Evolutionary conservation across 2,888 invertebrate species (phyloP).

Genomic region (Acleris laterana): DNA sequence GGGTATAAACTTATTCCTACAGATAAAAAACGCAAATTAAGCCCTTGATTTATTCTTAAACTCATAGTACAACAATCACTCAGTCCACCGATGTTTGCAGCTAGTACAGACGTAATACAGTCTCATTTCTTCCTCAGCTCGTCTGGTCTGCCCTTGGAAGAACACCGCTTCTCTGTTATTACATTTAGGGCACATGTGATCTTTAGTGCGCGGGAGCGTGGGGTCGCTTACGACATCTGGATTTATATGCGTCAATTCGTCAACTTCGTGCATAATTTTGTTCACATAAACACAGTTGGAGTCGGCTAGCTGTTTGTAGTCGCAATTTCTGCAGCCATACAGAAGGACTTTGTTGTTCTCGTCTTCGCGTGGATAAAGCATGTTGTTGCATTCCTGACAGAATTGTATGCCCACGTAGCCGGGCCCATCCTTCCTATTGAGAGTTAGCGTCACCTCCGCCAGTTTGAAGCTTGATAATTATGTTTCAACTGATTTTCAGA

Average conservation of each 20-base stretch:
- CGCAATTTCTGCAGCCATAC: slow-evolving; percentile 99
- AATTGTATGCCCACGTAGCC: slow-evolving; percentile 99
- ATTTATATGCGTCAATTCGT: slow-evolving; percentile 98
- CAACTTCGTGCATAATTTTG: slow-evolving; percentile 99
- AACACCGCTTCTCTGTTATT: slow-evolving; percentile 98
- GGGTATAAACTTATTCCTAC: too few species aligned
- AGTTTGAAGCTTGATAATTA: not conserved
- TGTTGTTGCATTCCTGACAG: slow-evolving; percentile 99
- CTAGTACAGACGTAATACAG: slow-evolving; percentile 98
- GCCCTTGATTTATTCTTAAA: slow-evolving; percentile 29
- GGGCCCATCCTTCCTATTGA: slow-evolving; percentile 87
- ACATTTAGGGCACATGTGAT: slow-evolving; percentile 99
- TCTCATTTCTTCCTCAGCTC: slow-evolving; percentile 99
- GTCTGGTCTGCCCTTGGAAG: slow-evolving; percentile 96
- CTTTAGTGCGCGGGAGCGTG: slow-evolving; percentile 98
- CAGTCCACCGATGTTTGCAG: slow-evolving; percentile 98
- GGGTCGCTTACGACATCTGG: slow-evolving; percentile 99
- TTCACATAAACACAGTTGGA: slow-evolving; percentile 99
- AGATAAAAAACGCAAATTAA: too few species aligned
- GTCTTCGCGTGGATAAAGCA: slow-evolving; percentile 99
- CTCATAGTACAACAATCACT: slow-evolving; percentile 77
- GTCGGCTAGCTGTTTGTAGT: slow-evolving; percentile 97
- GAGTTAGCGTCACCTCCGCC: slow-evolving; percentile 61
- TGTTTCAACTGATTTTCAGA: not conserved
- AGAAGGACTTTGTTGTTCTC: slow-evolving; percentile 96